Evolutionary conservation across 1,140 invertebrate genomes (phyloP).

Genomic region (Phymorhynchus buccinoides): DNA sequence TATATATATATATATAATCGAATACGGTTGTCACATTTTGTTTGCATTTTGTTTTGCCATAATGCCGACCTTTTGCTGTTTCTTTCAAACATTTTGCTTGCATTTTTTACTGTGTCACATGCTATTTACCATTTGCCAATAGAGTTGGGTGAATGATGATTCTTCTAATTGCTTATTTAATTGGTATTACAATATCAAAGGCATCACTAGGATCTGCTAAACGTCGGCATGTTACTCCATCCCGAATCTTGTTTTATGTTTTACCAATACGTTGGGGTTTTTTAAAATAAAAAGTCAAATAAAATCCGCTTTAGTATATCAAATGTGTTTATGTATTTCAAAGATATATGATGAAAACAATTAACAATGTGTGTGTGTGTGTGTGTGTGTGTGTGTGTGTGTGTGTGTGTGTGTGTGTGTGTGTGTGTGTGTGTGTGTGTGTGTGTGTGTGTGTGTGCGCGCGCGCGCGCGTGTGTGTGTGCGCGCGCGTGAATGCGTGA

Average conservation of each 20-base stretch:
- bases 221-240: neutral
- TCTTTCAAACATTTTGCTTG: too few relatives aligned
- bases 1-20: too few relatives aligned
- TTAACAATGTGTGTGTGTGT: too few relatives aligned
- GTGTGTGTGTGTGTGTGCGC: neutral
- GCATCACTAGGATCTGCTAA: too few relatives aligned
- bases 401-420: neutral
- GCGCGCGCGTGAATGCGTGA: neutral
- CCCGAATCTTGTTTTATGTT: neutral
- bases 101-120: too few relatives aligned
- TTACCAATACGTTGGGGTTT: neutral
- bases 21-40: too few relatives aligned
- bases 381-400: neutral
- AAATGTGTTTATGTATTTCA: neutral
- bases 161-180: neutral
- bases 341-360: too few relatives aligned
- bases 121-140: too few relatives aligned
- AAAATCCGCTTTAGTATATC: neutral
- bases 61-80: too few relatives aligned
- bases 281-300: neutral
- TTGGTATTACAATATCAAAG: too few relatives aligned
- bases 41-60: too few relatives aligned
- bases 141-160: neutral
- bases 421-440: neutral
- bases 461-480: neutral